A percentile compares a stretch with the other conserved stretches of the same genome.
Evolutionary conservation across 2,113 vertebrate genomes (phyloP).

Genomic region (Cottus gobio): DNA sequence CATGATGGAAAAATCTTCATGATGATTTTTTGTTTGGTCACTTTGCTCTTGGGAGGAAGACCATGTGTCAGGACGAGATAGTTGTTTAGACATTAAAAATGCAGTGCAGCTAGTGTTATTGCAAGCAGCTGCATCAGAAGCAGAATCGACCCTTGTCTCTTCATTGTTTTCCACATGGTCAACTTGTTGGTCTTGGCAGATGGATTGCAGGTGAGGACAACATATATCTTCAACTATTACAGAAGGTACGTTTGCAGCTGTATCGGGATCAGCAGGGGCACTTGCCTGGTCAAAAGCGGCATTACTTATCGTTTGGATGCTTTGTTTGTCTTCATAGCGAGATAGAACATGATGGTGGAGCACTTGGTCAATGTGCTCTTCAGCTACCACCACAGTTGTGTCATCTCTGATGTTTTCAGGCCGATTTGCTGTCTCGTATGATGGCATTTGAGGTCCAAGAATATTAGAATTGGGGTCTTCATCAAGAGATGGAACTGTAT

Average conservation of each 20-base stretch:
- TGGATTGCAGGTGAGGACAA: background rate
- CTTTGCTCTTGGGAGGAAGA: conserved; percentile 1
- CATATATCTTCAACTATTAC: background rate
- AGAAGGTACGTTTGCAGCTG: background rate
- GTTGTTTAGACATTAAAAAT: background rate
- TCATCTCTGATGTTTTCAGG: background rate
- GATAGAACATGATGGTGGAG: background rate
- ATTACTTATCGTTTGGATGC: background rate
- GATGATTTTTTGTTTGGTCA: background rate
- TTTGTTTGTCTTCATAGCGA: background rate
- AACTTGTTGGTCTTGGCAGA: background rate
- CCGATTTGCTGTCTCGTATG: background rate
- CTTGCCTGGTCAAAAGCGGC: background rate
- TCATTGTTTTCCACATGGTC: background rate
- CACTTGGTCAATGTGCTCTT: background rate
- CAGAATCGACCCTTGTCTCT: background rate
- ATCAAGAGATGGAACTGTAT: background rate
- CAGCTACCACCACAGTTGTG: background rate
- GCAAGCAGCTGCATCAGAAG: background rate
- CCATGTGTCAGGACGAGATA: background rate
- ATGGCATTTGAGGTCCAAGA: background rate
- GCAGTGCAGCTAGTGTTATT: background rate
- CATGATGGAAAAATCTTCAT: background rate
- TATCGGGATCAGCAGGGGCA: background rate
- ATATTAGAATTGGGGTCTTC: background rate